phyloP scores from a whole-genome alignment of 2,113 vertebrate genomes.

The Pionites leucogaster region DNA sequence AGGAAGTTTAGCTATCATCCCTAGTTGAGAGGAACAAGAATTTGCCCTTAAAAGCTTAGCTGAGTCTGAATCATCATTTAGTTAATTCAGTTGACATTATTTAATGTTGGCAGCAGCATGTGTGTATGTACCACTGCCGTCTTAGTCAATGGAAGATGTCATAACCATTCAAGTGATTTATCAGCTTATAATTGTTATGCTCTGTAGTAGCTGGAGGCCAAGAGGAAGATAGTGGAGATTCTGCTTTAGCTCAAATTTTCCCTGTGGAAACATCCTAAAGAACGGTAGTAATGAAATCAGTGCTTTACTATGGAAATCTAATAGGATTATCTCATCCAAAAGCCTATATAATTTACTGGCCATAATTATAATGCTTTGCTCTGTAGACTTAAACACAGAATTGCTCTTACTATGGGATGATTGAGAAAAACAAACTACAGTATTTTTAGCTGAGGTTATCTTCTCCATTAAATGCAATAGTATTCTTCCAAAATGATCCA shows the following conservation, averaged over 20 bases:
- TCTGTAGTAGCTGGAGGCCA: constrained; percentile 23
- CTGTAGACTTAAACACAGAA: not conserved
- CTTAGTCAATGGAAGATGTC: constrained; percentile 51
- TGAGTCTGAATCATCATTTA: constrained; percentile 44
- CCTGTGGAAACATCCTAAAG: not conserved
- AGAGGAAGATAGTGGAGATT: constrained; percentile 36
- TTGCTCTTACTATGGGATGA: not conserved
- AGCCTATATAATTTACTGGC: constrained; percentile 18
- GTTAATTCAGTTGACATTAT: constrained; percentile 42
- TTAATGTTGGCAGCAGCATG: constrained; percentile 36
- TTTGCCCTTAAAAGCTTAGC: constrained; percentile 21
- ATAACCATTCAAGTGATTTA: constrained; percentile 55
- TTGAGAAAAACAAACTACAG: not conserved
- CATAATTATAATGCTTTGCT: not conserved
- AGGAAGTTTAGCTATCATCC: not conserved
- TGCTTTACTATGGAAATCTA: not conserved
- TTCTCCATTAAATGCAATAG: not conserved
- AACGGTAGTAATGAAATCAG: not conserved
- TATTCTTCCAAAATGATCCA: not conserved
- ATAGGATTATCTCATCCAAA: constrained; percentile 7
- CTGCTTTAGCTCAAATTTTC: constrained; percentile 50
- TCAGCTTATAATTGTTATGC: constrained; percentile 44
- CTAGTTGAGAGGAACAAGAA: not conserved
- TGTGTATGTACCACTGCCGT: constrained; percentile 41
- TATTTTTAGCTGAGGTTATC: not conserved